These are phyloP conservation scores for Nomada lathburiana DNA, from an alignment of 2,888 invertebrate genomes.

Conservation along the genomic window DNA sequence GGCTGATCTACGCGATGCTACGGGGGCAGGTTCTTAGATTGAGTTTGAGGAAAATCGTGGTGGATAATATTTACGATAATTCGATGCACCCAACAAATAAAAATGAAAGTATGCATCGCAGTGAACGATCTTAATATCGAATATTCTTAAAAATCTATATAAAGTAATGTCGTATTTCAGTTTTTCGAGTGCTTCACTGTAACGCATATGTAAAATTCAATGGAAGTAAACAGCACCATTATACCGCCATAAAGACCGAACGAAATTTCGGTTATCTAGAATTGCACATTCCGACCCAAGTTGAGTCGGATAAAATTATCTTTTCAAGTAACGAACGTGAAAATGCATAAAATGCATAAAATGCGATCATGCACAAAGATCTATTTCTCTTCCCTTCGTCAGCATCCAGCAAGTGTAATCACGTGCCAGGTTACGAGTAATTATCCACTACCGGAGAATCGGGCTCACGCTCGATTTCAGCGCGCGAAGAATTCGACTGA, in stretches of 20 bases:
- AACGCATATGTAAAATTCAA: no score
- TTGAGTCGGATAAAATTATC: background rate
- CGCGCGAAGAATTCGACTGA: constrained; percentile 45
- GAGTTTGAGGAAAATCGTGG: background rate
- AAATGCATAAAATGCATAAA: background rate
- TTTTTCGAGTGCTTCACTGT: no score
- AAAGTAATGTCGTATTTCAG: no score
- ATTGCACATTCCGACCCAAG: background rate
- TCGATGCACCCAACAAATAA: background rate
- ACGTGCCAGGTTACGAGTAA: constrained; percentile 16
- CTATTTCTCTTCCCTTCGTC: background rate
- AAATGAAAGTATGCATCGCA: background rate
- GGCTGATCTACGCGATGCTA: no score
- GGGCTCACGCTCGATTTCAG: constrained; percentile 31
- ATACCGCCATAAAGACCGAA: no score
- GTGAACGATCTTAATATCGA: no score
- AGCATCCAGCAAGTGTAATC: constrained; percentile 8
- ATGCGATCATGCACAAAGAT: background rate
- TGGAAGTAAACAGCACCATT: no score
- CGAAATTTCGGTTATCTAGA: no score
- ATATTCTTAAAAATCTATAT: no score
- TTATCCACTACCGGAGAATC: constrained; percentile 28
- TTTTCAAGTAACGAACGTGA: background rate
- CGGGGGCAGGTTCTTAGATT: no score
- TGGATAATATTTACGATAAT: background rate